phyloP scores from a whole-genome alignment of 1,140 invertebrate species.

The Eriocheir sinensis region DNA sequence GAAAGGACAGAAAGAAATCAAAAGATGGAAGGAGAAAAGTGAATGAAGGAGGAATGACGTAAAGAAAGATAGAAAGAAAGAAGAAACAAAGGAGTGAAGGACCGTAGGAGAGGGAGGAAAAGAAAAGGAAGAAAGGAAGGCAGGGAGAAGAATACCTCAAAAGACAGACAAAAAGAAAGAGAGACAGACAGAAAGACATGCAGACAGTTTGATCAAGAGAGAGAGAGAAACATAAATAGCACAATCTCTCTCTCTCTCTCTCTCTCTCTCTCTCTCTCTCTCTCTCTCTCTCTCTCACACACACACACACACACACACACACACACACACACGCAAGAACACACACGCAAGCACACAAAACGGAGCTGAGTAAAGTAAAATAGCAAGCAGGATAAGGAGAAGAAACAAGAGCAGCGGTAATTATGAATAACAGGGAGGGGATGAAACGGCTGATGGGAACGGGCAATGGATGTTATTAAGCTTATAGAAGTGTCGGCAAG shows the following conservation, averaged over 20 bases:
- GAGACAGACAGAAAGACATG: constrained; percentile 46
- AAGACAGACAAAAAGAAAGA: not conserved
- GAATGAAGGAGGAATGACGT: not conserved
- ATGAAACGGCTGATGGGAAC: constrained; percentile 30
- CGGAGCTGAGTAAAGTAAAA: constrained; percentile 18
- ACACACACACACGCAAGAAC: too few relatives aligned
- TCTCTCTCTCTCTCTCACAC: too few relatives aligned
- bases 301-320: too few relatives aligned
- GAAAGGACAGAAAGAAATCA: not conserved
- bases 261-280: too few relatives aligned
- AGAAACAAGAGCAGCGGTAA: constrained; percentile 46
- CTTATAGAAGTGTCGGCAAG: constrained; percentile 5
- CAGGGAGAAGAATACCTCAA: not conserved
- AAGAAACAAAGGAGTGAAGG: not conserved
- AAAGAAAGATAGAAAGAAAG: not conserved
- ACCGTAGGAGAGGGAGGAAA: not conserved
- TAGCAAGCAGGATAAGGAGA: constrained; percentile 47
- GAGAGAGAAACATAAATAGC: not conserved
- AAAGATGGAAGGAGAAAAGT: not conserved
- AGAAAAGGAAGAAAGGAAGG: not conserved
- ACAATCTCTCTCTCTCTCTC: too few relatives aligned
- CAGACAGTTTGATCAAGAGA: constrained; percentile 38
- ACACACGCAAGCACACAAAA: not conserved
- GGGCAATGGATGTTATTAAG: constrained; percentile 52
- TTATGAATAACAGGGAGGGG: constrained; percentile 44